Evolutionary conservation across 1,140 invertebrate genomes (phyloP), one percentile per base, ranked within the genome.

Genomic region (Drosophila neocordata): DNA sequence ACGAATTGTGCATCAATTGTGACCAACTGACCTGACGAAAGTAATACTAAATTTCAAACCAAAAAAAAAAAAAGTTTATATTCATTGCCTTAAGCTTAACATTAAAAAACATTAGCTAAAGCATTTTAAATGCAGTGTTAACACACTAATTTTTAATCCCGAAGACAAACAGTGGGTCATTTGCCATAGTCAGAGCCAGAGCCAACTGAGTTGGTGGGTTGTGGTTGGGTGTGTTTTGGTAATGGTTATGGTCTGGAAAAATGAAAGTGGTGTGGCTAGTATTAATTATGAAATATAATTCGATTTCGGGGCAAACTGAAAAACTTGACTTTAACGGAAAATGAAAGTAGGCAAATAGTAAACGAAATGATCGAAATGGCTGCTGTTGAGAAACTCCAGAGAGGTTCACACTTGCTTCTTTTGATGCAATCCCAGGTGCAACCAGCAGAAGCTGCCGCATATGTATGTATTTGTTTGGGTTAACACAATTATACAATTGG

Each of bases 251-350:
- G 65, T 72, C 52, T 77, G 56, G 62, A 77, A 74, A 78, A 79
- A 79, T 79, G 77, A 79, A 79, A 79, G 77, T 79, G 77, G 71
- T 67, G 68, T 69, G 24, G 63, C 35, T 24, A 61, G 71, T 70
- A 79, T 79, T 79, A 71, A 71, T 79, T 79, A 79, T 79, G 76
- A 71, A 76, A 78, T 76, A 51, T 72, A 72, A 73, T 66, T 78
- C 77, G 55, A 75, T 79, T 79, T 79, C 56, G 37, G 53, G 74
- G 63, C 77, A 55, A 31, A 31, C 57, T 70, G 65, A 44, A 59
- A 61, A 70, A 37, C 70, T 64, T 67, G 71, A 69, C 73, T 72
- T 64, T 48, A 66, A 73, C 56, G 51, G 70, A 75, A 75, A 75
- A 74, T 75, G 69, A 78, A 79, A 79, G 77, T 79, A 74, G 60